These are phyloP conservation scores for Stratiomys singularior DNA, from an alignment of 2,888 invertebrate genomes.

Conservation along the genomic window DNA sequence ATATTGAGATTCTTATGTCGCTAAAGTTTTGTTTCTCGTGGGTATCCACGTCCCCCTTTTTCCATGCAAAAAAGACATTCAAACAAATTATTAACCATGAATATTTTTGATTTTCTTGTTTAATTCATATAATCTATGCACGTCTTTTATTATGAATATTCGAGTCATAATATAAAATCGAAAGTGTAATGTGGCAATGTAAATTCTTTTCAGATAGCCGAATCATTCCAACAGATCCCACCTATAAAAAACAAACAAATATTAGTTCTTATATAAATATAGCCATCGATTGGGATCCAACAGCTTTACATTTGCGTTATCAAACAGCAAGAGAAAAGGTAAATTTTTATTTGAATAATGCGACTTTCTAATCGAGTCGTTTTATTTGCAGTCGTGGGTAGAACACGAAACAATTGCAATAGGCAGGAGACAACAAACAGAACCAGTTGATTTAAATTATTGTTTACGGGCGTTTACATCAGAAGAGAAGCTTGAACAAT, in stretches of 20 bases:
- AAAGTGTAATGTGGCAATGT: too few relatives aligned
- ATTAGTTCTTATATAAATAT: conserved; percentile 66
- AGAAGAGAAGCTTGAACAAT: conserved; percentile 85
- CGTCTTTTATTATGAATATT: too few relatives aligned
- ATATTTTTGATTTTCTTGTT: too few relatives aligned
- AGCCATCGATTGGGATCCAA: conserved; percentile 95
- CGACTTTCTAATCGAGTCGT: background rate
- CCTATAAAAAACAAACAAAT: conserved; percentile 2
- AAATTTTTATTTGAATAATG: conserved; percentile 35
- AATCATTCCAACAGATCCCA: too few relatives aligned
- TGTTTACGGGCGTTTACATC: conserved; percentile 90
- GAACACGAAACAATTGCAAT: conserved; percentile 80
- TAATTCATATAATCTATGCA: too few relatives aligned
- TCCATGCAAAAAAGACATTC: too few relatives aligned
- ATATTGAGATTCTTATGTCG: too few relatives aligned
- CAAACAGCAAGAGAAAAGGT: conserved; percentile 81
- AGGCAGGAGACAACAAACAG: conserved; percentile 77
- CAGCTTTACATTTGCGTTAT: conserved; percentile 89
- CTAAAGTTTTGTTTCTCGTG: too few relatives aligned
- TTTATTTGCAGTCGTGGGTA: conserved; percentile 71
- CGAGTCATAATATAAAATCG: too few relatives aligned
- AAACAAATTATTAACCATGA: too few relatives aligned
- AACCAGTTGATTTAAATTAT: conserved; percentile 84
- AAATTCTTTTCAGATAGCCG: too few relatives aligned
- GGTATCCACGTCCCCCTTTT: too few relatives aligned